A percentile compares a stretch with the other conserved stretches of the same genome.
Evolutionary conservation across 2,797 vertebrate genomes (phyloP).

Genomic region (Ataeniobius toweri): DNA sequence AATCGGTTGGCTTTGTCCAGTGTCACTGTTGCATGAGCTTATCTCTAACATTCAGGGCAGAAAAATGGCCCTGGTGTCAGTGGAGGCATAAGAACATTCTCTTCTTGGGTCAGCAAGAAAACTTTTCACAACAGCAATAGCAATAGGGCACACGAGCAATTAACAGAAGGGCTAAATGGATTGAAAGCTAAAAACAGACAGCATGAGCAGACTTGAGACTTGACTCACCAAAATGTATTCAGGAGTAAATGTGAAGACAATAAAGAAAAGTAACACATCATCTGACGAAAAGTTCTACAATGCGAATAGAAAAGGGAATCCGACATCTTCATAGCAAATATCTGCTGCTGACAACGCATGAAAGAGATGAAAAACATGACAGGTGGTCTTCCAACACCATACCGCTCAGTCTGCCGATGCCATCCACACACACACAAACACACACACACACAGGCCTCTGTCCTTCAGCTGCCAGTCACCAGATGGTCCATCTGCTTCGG

Average conservation of each 20-base stretch:
- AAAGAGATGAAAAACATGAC: conserved; percentile 66
- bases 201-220: background rate
- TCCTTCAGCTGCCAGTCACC: conserved; percentile 68
- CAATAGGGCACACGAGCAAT: conserved; percentile 41
- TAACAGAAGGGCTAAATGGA: conserved; percentile 28
- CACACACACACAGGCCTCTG: conserved; percentile 51
- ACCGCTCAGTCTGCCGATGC: conserved; percentile 38
- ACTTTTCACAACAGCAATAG: conserved; percentile 49
- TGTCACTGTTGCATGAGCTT: background rate
- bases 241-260: background rate
- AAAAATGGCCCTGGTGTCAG: conserved; percentile 56
- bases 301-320: background rate
- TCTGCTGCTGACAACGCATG: conserved; percentile 56
- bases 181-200: background rate
- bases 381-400: conserved; percentile 75
- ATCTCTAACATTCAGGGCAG: conserved; percentile 45
- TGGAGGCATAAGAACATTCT: conserved; percentile 58
- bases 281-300: background rate
- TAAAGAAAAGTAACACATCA: background rate
- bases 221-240: background rate
- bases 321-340: conserved; percentile 8
- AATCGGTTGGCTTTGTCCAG: background rate
- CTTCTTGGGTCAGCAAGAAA: conserved; percentile 57
- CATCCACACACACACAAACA: conserved; percentile 37
- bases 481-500: conserved; percentile 81